A percentile compares a stretch with the other conserved stretches of the same genome.
phyloP scores from a whole-genome alignment of 2,113 vertebrate species.

The Pollachius pollachius region DNA sequence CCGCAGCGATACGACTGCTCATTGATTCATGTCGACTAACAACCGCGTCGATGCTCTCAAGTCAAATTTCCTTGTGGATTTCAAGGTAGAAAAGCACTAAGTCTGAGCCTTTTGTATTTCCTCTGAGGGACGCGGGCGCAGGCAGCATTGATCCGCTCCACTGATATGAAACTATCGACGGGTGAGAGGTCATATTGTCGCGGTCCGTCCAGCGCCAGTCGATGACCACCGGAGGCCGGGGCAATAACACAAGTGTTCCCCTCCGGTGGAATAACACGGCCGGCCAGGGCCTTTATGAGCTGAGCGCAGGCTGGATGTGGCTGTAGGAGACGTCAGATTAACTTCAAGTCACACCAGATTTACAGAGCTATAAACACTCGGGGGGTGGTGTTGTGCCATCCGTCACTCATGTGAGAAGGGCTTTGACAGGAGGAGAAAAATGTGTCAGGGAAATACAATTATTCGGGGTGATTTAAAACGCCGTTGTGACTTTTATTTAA shows the following conservation, averaged over 20 bases:
- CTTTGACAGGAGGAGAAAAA: conserved; percentile 24
- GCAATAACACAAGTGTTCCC: conserved; percentile 60
- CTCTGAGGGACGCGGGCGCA: conserved; percentile 34
- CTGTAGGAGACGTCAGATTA: conserved; percentile 72
- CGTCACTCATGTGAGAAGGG: conserved; percentile 53
- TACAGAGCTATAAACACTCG: conserved; percentile 57
- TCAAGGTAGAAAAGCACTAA: conserved; percentile 56
- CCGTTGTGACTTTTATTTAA: conserved; percentile 52
- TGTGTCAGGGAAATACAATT: conserved; percentile 53
- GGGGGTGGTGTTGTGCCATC: conserved; percentile 65
- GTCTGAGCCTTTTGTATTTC: conserved; percentile 47
- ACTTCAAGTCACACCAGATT: conserved; percentile 67
- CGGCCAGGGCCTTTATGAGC: conserved; percentile 59
- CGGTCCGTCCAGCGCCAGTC: neutral
- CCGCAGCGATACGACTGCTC: neutral
- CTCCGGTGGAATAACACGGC: conserved; percentile 30
- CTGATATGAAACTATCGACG: conserved; percentile 66
- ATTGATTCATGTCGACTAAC: conserved; percentile 55
- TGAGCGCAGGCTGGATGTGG: conserved; percentile 61
- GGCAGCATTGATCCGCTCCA: conserved; percentile 50
- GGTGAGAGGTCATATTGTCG: conserved; percentile 59
- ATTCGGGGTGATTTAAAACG: conserved; percentile 60
- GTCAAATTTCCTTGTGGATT: conserved; percentile 62
- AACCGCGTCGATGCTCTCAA: conserved; percentile 54
- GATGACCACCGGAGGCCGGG: conserved; percentile 33